Percentiles rank a stretch among this genome's conserved stretches.
phyloP scores from a whole-genome alignment of 2,888 invertebrate genomes.

The Cybosia mesomella region DNA sequence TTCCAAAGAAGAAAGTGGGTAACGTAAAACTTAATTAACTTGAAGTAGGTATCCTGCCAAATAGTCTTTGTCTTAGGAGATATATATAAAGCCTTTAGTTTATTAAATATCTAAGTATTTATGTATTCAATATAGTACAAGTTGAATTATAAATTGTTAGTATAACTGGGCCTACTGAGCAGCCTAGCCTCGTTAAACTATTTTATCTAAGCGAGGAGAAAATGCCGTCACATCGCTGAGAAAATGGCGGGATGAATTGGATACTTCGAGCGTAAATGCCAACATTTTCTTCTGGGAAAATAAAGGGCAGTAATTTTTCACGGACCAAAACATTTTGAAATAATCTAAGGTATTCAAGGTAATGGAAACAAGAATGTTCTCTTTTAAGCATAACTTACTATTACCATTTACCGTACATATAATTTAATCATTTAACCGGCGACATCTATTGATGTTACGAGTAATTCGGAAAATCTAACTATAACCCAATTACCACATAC shows the following conservation, averaged over 20 bases:
- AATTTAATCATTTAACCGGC: not conserved
- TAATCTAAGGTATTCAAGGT: conserved; percentile 3
- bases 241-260: not conserved
- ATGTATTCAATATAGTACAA: not conserved
- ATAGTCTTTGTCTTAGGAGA: not conserved
- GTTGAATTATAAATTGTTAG: not conserved
- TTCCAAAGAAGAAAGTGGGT: not conserved
- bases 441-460: conserved; percentile 6
- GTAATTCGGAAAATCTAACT: not conserved
- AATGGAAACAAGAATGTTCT: not conserved
- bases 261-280: conserved; percentile 2
- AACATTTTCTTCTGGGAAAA: conserved; percentile 7
- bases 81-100: not conserved
- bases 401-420: not conserved
- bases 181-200: not conserved
- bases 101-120: not conserved
- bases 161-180: not conserved
- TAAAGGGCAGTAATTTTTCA: conserved; percentile 8
- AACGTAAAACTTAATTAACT: not conserved
- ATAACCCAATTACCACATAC: no score
- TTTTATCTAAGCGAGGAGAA: not conserved
- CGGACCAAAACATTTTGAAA: conserved; percentile 6
- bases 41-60: not conserved
- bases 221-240: not conserved
- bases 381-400: not conserved